Conservation (phyloP, 2,113 vertebrate species). For the Paramormyrops kingsleyae region DNA sequence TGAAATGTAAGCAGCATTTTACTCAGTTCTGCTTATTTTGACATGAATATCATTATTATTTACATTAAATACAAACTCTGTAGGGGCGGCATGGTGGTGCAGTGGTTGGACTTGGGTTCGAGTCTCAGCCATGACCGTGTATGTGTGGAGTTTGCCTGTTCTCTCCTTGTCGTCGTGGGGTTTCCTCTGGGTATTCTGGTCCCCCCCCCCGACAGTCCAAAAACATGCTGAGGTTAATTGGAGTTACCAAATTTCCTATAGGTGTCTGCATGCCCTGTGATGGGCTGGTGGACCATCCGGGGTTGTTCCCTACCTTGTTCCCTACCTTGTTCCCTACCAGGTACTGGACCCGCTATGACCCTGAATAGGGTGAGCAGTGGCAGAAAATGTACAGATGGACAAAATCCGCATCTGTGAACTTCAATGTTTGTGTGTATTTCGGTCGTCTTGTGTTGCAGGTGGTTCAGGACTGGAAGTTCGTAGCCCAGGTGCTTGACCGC, state of each 20-base stretch:
- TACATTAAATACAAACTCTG: neutral
- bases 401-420: neutral
- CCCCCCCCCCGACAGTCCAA: neutral
- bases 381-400: neutral
- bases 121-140: neutral
- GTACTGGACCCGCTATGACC: neutral
- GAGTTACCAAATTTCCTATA: neutral
- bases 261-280: neutral
- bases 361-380: neutral
- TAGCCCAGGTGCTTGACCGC: slow-evolving; percentile 89
- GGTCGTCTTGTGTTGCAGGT: slow-evolving; percentile 59
- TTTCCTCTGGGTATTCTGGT: neutral
- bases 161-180: neutral
- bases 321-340: too few species aligned
- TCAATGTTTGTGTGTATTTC: neutral
- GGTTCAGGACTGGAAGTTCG: slow-evolving; percentile 96
- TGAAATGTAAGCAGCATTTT: neutral
- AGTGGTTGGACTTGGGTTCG: neutral
- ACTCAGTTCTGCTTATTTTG: neutral
- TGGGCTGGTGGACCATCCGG: neutral
- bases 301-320: too few species aligned
- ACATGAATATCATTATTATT: neutral
- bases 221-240: neutral
- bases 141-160: neutral
- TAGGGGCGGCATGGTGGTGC: neutral